Evolutionary conservation across 1,140 invertebrate species (phyloP).

Genomic region (Drosophila seguyi): DNA sequence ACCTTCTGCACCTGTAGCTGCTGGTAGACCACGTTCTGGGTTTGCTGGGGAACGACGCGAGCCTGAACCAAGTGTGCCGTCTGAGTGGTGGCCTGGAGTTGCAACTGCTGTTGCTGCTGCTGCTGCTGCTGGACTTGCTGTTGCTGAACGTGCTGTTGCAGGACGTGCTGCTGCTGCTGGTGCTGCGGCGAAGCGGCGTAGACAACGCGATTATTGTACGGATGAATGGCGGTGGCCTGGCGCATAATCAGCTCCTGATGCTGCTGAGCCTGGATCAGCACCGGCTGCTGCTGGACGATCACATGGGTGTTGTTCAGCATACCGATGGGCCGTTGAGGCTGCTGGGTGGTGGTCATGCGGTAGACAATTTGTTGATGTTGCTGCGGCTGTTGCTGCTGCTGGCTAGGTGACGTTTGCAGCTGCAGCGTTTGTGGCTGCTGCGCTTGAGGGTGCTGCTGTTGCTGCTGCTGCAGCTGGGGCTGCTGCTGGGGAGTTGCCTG

Average conservation of each 20-base stretch:
- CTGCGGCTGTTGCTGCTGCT: slow-evolving; percentile 67
- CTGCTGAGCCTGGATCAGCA: slow-evolving; percentile 72
- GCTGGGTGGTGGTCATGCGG: slow-evolving; percentile 68
- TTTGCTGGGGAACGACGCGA: slow-evolving; percentile 68
- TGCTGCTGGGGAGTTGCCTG: slow-evolving; percentile 67
- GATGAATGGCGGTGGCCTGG: slow-evolving; percentile 68
- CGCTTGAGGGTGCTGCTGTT: slow-evolving; percentile 61
- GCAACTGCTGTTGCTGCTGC: slow-evolving; percentile 70
- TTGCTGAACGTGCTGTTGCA: slow-evolving; percentile 70
- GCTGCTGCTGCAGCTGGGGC: slow-evolving; percentile 61
- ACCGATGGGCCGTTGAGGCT: slow-evolving; percentile 62
- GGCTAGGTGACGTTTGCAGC: slow-evolving; percentile 67
- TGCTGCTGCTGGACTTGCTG: slow-evolving; percentile 70
- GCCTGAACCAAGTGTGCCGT: slow-evolving; percentile 70
- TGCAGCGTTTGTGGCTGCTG: slow-evolving; percentile 76
- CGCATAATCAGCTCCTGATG: slow-evolving; percentile 81
- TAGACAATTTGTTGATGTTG: slow-evolving; percentile 82
- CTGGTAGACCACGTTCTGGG: slow-evolving; percentile 69
- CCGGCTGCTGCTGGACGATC: slow-evolving; percentile 77
- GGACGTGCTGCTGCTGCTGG: slow-evolving; percentile 59
- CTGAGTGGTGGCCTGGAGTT: slow-evolving; percentile 65
- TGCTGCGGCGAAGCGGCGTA: slow-evolving; percentile 69
- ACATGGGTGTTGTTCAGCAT: slow-evolving; percentile 80
- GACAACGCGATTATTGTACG: slow-evolving; percentile 75
- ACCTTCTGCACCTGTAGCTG: slow-evolving; percentile 68